Evolutionary conservation across 2,113 vertebrate genomes (phyloP).

Genomic region (Rhea americana): DNA sequence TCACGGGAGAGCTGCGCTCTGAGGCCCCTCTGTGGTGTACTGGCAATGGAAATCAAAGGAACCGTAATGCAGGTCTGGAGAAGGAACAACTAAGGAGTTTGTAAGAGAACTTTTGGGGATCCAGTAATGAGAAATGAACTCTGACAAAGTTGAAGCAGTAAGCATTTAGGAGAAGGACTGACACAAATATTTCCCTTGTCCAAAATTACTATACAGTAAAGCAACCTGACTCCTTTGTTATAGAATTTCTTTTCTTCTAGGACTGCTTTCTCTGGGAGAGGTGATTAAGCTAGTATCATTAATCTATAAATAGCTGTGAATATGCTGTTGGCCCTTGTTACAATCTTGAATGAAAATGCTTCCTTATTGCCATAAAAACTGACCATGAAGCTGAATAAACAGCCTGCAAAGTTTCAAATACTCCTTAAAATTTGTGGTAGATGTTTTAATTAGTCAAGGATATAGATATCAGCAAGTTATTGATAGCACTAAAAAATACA

Average conservation of each 20-base stretch:
- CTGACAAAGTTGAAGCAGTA: background rate
- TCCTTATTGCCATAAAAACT: background rate
- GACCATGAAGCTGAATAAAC: background rate
- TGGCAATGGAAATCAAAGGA: background rate
- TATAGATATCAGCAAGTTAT: background rate
- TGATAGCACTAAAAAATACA: background rate
- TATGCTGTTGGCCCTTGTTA: background rate
- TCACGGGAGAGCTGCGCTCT: background rate
- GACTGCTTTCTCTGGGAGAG: background rate
- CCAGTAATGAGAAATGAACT: background rate
- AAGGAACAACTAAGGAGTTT: background rate
- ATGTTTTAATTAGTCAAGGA: background rate
- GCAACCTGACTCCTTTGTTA: background rate
- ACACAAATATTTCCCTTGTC: background rate
- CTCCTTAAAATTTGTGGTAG: background rate
- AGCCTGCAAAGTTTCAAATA: background rate
- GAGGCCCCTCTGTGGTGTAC: background rate
- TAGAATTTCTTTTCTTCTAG: background rate
- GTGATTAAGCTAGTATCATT: background rate
- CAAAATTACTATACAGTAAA: background rate
- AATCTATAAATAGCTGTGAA: background rate
- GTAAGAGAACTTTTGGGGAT: background rate
- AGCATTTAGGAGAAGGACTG: background rate
- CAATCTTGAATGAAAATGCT: background rate
- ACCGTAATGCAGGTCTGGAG: background rate